phyloP scores from a whole-genome alignment of 2,113 vertebrate species.

The Peromyscus maniculatus region DNA sequence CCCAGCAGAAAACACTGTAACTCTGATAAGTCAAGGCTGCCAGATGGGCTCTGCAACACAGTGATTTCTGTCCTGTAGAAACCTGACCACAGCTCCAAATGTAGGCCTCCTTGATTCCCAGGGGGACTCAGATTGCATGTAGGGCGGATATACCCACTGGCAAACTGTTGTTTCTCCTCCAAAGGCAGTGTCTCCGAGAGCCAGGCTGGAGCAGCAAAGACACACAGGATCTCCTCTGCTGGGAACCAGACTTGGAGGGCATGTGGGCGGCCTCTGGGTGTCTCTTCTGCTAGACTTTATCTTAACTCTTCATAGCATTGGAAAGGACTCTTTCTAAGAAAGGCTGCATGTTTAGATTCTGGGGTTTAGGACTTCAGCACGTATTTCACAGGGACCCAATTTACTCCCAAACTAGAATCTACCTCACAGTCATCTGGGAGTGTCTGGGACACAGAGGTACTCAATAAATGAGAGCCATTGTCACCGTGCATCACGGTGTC shows the following conservation, averaged over 20 bases:
- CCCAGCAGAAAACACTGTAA: background rate
- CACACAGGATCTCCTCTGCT: background rate
- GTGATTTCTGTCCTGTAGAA: background rate
- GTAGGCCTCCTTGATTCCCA: background rate
- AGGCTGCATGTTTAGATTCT: background rate
- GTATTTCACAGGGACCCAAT: background rate
- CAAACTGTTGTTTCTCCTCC: background rate
- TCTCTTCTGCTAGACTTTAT: background rate
- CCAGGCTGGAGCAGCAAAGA: background rate
- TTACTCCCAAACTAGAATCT: background rate
- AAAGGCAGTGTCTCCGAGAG: background rate
- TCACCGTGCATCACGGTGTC: background rate
- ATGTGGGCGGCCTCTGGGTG: background rate
- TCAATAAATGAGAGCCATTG: background rate
- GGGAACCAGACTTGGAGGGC: background rate
- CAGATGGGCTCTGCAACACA: background rate
- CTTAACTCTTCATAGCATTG: background rate
- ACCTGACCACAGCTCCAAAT: background rate
- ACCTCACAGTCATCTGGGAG: background rate
- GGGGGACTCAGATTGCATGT: background rate
- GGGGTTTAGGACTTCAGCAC: background rate
- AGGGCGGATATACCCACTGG: background rate
- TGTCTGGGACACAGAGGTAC: background rate
- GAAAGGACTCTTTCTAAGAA: background rate
- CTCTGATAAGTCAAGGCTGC: background rate